Evolutionary conservation across 2,888 invertebrate genomes (phyloP), one percentile per base, ranked within the genome.

Genomic region (Danaus chrysippus): DNA sequence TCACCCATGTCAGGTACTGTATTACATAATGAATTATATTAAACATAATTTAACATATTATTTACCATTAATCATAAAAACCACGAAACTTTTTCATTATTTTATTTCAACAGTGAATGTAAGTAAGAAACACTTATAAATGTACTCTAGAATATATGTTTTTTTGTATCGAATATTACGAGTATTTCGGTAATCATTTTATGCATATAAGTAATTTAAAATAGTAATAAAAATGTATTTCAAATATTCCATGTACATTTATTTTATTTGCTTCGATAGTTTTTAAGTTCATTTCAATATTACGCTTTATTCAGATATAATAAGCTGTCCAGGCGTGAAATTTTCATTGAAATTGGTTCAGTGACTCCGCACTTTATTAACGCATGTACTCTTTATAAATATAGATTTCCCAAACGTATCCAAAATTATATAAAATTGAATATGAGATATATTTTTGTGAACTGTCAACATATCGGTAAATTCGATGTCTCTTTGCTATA

Each of bases 1-100:
- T 85, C 89, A 76, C 89, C 90, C 69, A 77, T 90, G 83, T 86
- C 89, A 89, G 90, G 90, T 90, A 88, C 66, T 61, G 63, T 70
- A 66, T 65, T 65, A 17, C n/a, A 34, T 13, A 49, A n/a, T 6
- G 15, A 49, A 15, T 12, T 54, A 49, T 49, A 10, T 17, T 49
- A 49, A 10, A 49, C 46, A 46, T 49, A 1, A 49, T 17, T 17
- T 49, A 9, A 17, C 0, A 10, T 10, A 49, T n/a, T 17, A 11
- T 10, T 49, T 3, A 15, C 17, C 2, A 3, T 34, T 3, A 6
- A 6, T 6, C 0, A 34, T 34, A 34, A 6, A 34, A 3, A 43
- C 43, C 12, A 5, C 43, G 3, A n/a, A 43, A 43, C 12, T 1
- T n/a, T 43, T 9, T 43, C 6, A 34, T 34, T 34, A 34, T 34